phyloP scores from a whole-genome alignment of 2,797 vertebrate genomes.

The Lacerta bilineata region DNA sequence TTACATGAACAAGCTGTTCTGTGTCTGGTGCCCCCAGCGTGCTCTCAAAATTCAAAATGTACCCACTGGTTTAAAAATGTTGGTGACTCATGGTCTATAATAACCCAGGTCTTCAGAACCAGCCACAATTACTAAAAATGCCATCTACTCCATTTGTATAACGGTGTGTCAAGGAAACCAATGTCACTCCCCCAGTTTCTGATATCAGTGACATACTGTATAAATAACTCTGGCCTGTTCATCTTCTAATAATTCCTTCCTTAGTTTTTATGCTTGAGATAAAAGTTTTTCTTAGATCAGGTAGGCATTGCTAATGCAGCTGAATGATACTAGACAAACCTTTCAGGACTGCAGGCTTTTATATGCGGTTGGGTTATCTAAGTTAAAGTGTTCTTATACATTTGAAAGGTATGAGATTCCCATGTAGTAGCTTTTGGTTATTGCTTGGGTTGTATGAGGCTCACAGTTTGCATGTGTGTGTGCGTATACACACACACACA shows the following conservation, averaged over 20 bases:
- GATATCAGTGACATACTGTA: neutral
- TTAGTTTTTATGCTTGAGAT: conserved; percentile 10
- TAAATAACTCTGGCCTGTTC: neutral
- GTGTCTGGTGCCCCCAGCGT: too few species aligned
- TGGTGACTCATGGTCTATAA: neutral
- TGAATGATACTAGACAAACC: neutral
- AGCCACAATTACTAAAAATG: neutral
- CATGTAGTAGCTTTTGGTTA: neutral
- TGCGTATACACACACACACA: fast-evolving
- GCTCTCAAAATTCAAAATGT: too few species aligned
- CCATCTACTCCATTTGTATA: neutral
- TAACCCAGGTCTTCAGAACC: neutral
- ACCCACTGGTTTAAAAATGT: too few species aligned
- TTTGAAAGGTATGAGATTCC: neutral
- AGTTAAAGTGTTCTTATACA: neutral
- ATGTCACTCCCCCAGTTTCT: neutral
- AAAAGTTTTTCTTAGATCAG: neutral
- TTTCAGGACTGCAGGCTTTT: neutral
- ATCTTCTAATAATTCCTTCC: neutral
- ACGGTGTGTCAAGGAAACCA: neutral
- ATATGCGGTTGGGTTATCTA: neutral
- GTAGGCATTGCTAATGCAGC: neutral
- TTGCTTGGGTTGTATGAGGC: neutral
- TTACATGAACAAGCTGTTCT: neutral
- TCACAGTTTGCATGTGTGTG: too few species aligned